phyloP scores from a whole-genome alignment of 2,113 vertebrate genomes.

The Raja brachyura region DNA sequence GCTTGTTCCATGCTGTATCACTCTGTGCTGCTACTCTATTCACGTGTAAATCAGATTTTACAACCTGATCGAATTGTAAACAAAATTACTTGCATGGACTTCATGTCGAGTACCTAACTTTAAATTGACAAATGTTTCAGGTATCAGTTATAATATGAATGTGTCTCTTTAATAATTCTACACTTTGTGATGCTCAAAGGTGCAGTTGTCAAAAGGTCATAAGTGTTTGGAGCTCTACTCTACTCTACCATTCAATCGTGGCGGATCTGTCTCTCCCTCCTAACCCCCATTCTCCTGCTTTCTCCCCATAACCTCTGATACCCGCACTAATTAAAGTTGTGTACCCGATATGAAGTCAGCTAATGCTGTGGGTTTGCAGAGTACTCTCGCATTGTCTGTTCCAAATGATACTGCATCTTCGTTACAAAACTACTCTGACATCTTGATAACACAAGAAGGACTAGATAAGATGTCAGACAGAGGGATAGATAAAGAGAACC shows the following conservation, averaged over 20 bases:
- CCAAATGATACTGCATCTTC: neutral
- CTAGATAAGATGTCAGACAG: neutral
- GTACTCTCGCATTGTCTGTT: neutral
- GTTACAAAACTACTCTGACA: neutral
- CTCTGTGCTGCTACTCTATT: too few relatives aligned
- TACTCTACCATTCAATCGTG: too few relatives aligned
- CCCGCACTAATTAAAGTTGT: too few relatives aligned
- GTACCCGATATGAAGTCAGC: neutral
- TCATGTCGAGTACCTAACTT: neutral
- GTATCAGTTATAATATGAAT: neutral
- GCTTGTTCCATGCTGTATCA: too few relatives aligned
- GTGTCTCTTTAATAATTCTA: neutral
- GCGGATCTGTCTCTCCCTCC: too few relatives aligned
- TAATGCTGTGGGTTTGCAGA: neutral
- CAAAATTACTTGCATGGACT: neutral
- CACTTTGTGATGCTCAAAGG: neutral
- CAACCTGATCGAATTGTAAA: conserved; percentile 11
- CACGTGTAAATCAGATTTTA: neutral
- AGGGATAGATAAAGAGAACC: too few relatives aligned
- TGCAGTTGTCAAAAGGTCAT: neutral
- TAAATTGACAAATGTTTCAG: neutral
- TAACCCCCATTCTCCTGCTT: too few relatives aligned
- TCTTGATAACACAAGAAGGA: too few relatives aligned
- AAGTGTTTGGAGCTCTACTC: too few relatives aligned
- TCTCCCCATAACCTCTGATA: too few relatives aligned